A percentile compares a stretch with the other conserved stretches of the same genome.
phyloP scores from a whole-genome alignment of 2,888 invertebrate genomes.

The Octodonta nipae region DNA sequence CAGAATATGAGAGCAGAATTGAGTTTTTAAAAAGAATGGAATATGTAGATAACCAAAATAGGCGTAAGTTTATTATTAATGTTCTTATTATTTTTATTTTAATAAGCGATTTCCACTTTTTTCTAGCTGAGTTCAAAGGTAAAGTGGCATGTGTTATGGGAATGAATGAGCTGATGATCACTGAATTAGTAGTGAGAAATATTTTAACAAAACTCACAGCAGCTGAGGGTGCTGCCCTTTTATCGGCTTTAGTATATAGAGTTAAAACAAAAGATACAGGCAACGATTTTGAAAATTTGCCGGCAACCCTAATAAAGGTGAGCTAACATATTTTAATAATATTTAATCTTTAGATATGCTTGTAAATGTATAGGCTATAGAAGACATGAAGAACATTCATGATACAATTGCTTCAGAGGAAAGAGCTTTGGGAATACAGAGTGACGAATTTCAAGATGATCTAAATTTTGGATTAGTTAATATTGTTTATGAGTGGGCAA shows the following conservation, averaged over 20 bases:
- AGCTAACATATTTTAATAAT: constrained; percentile 3
- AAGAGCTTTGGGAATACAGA: constrained; percentile 43
- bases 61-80: constrained; percentile 36
- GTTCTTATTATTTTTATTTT: background rate
- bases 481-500: constrained; percentile 94
- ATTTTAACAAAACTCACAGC: constrained; percentile 73
- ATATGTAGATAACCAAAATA: constrained; percentile 56
- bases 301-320: constrained; percentile 46
- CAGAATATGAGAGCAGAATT: constrained; percentile 76
- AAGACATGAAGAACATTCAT: constrained; percentile 56
- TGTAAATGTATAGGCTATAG: constrained; percentile 30
- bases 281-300: constrained; percentile 28
- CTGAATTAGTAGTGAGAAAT: constrained; percentile 85
- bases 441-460: constrained; percentile 42
- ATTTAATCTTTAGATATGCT: background rate
- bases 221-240: constrained; percentile 83
- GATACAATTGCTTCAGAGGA: constrained; percentile 55
- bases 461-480: constrained; percentile 84
- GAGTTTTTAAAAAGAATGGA: constrained; percentile 61
- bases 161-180: constrained; percentile 79
- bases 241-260: constrained; percentile 89
- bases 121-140: constrained; percentile 63
- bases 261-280: constrained; percentile 47
- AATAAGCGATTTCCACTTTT: too few relatives aligned
- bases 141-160: constrained; percentile 78